Conservation (phyloP, 2,113 vertebrate species). For the Ictidomys tridecemlineatus region DNA sequence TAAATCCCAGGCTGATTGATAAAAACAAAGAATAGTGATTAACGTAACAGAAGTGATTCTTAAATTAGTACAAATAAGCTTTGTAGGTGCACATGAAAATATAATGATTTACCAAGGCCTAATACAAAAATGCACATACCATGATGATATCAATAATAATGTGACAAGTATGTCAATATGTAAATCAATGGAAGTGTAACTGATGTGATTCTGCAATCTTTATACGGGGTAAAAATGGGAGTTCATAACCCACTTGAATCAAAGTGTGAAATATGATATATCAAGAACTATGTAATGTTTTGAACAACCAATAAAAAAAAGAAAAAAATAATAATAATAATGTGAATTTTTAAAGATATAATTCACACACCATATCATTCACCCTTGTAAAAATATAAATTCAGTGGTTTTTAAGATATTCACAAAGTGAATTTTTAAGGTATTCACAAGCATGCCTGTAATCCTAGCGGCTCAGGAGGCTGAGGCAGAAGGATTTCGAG, state of each 20-base stretch:
- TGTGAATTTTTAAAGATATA: background rate
- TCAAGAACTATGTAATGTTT: too few relatives aligned
- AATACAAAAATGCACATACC: background rate
- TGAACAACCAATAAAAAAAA: too few relatives aligned
- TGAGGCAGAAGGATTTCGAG: too few relatives aligned
- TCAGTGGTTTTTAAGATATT: background rate
- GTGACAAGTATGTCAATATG: too few relatives aligned
- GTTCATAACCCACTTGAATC: too few relatives aligned
- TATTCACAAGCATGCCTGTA: background rate
- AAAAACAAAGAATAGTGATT: background rate
- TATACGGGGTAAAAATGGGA: too few relatives aligned
- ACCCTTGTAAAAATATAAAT: background rate
- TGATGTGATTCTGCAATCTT: too few relatives aligned
- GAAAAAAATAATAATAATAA: constrained; percentile 12
- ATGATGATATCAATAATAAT: background rate
- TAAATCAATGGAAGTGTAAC: too few relatives aligned
- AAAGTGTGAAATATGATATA: too few relatives aligned
- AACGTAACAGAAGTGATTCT: background rate
- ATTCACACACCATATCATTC: background rate
- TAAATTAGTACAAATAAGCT: background rate
- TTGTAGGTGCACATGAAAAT: background rate
- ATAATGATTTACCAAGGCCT: background rate
- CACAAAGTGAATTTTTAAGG: background rate
- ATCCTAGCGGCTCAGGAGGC: too few relatives aligned
- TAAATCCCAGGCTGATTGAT: background rate